These are phyloP conservation scores for Rosalia funebris DNA, from an alignment of 2,888 invertebrate genomes.

Conservation along the genomic window DNA sequence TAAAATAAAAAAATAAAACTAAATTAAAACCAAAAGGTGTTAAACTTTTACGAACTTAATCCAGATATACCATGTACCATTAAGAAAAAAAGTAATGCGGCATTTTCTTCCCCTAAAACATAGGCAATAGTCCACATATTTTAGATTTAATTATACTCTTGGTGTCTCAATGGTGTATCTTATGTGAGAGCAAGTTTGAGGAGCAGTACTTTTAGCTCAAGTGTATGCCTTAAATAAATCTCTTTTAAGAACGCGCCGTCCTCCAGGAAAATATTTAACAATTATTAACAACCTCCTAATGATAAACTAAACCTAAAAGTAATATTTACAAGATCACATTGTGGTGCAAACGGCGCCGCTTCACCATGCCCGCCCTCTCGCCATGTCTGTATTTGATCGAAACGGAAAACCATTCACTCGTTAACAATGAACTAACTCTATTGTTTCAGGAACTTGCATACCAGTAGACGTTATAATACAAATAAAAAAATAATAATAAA, in stretches of 20 bases:
- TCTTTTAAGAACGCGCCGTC: not conserved
- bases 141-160: no score
- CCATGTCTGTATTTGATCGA: constrained; percentile 29
- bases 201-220: no score
- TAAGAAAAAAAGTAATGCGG: no score
- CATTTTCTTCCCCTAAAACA: no score
- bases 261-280: not conserved
- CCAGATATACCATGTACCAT: no score
- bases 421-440: constrained; percentile 47
- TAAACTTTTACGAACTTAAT: no score
- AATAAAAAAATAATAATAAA: constrained; percentile 51
- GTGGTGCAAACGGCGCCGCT: not conserved
- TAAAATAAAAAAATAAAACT: no score
- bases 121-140: no score
- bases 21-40: no score
- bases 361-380: not conserved
- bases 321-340: constrained; percentile 13
- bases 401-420: constrained; percentile 41
- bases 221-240: no score
- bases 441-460: constrained; percentile 63
- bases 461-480: constrained; percentile 52
- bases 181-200: no score
- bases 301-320: constrained; percentile 3
- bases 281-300: not conserved
- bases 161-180: no score